A percentile compares a stretch with the other conserved stretches of the same genome.
phyloP scores from a whole-genome alignment of 2,113 vertebrate species.

The Eleginops maclovinus region DNA sequence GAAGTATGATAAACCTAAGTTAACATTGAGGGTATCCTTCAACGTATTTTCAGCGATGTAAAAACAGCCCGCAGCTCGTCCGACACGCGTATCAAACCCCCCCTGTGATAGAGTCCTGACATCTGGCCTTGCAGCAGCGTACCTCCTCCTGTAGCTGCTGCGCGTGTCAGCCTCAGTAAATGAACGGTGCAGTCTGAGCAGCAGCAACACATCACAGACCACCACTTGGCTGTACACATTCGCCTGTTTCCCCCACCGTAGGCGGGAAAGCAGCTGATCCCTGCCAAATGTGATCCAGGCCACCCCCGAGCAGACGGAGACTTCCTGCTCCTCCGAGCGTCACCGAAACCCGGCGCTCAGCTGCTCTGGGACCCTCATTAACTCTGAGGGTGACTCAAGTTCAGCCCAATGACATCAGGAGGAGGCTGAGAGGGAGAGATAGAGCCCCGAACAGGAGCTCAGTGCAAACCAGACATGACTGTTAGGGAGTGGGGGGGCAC shows the following conservation, averaged over 20 bases:
- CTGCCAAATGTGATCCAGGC: slow-evolving; percentile 32
- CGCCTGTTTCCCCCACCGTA: slow-evolving; percentile 1
- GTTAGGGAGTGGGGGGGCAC: neutral
- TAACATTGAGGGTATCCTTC: neutral
- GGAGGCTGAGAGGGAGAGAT: slow-evolving; percentile 10
- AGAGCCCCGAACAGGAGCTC: neutral
- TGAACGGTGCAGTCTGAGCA: neutral
- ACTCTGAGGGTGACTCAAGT: slow-evolving; percentile 37
- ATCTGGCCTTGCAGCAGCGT: neutral
- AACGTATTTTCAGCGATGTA: neutral
- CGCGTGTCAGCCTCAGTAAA: neutral
- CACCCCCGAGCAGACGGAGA: slow-evolving; percentile 4
- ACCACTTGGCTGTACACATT: slow-evolving; percentile 23
- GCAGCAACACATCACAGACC: slow-evolving; percentile 24
- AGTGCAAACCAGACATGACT: slow-evolving; percentile 13
- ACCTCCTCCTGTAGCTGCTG: neutral
- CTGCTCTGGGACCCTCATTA: slow-evolving; percentile 30
- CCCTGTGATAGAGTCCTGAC: neutral
- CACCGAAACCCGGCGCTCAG: slow-evolving; percentile 19
- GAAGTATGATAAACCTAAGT: neutral
- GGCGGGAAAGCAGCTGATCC: slow-evolving; percentile 10
- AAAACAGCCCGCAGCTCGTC: neutral
- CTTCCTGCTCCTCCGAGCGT: slow-evolving; percentile 19
- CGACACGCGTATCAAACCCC: neutral
- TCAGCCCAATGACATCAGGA: slow-evolving; percentile 20